A percentile compares a stretch with the other conserved stretches of the same genome.
Conservation (phyloP, 2,113 vertebrate species). For the Naja naja region DNA sequence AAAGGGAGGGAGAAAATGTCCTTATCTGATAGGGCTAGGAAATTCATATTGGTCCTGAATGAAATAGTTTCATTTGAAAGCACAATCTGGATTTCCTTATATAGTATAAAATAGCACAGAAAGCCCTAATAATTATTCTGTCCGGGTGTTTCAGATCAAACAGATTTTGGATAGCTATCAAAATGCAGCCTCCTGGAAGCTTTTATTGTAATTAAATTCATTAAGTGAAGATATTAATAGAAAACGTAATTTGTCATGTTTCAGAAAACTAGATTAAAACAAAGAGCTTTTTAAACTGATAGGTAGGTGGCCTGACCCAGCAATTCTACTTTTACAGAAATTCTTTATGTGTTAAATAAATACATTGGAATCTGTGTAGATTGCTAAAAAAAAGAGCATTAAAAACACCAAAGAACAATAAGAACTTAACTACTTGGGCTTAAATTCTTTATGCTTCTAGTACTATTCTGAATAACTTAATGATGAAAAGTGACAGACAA, state of each 20-base stretch:
- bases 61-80: conserved; percentile 49
- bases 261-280: conserved; percentile 73
- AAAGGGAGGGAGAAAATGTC: not conserved
- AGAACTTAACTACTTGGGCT: conserved; percentile 19
- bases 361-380: conserved; percentile 30
- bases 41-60: conserved; percentile 42
- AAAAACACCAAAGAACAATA: not conserved
- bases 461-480: conserved; percentile 10
- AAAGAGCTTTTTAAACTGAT: conserved; percentile 69
- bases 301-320: conserved; percentile 58
- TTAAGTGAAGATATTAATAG: conserved; percentile 79
- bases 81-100: conserved; percentile 58
- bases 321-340: conserved; percentile 42
- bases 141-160: conserved; percentile 69
- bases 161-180: conserved; percentile 74
- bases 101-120: conserved; percentile 59
- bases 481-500: conserved; percentile 54
- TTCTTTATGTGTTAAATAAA: not conserved
- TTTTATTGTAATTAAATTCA: conserved; percentile 78
- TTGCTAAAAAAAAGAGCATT: not conserved
- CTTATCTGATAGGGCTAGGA: conserved; percentile 42
- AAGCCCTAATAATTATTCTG: conserved; percentile 72
- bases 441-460: not conserved
- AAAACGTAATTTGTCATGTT: conserved; percentile 78
- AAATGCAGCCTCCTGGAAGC: conserved; percentile 72